Evolutionary conservation across 2,888 invertebrate genomes (phyloP), one percentile per base, ranked within the genome.

Genomic region (Brenthis ino): DNA sequence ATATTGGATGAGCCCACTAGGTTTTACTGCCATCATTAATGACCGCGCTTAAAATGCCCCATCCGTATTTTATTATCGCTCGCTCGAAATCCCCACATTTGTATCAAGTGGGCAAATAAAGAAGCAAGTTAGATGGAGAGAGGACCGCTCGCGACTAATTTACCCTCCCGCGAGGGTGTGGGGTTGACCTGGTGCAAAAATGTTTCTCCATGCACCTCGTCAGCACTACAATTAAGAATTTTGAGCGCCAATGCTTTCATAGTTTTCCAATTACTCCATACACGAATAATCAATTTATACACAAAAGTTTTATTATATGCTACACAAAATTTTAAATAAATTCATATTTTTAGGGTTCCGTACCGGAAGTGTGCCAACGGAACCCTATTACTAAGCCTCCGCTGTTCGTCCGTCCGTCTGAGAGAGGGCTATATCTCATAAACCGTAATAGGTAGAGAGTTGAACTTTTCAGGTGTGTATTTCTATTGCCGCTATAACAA

Each of bases 141-240:
- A 85, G 87, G 89, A 86, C 89, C 87, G 88, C 86, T 89, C 86
- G 89, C 91, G 92, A 92, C 92, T 92, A 92, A 92, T 92, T 92
- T 91, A 91, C 88, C 89, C 87, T 86, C 85, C 84, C 71, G 73
- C 71, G 72, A 67, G 73, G 71, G 65, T 68, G 75, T 79, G 79
- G 77, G 77, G 73, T 74, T 78, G 79, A 77, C 77, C 77, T 73
- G 75, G 64, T 77, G 79, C 84, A 89, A 90, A 91, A 90, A 88
- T 88, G 86, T 88, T 87, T 81, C 84, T 80, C 86, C 84, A 86
- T 82, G 85, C 83, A 85, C 84, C 83, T 82, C 80, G 79, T 76
- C 48, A 80, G 80, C 79, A 79, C 75, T 78, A 78, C 79, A 81
- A 73, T 82, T 77, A 83, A 85, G 85, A 86, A 85, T 83, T 82